Conservation (phyloP, 2,113 vertebrate genomes). For the Poeciliopsis retropinna region DNA sequence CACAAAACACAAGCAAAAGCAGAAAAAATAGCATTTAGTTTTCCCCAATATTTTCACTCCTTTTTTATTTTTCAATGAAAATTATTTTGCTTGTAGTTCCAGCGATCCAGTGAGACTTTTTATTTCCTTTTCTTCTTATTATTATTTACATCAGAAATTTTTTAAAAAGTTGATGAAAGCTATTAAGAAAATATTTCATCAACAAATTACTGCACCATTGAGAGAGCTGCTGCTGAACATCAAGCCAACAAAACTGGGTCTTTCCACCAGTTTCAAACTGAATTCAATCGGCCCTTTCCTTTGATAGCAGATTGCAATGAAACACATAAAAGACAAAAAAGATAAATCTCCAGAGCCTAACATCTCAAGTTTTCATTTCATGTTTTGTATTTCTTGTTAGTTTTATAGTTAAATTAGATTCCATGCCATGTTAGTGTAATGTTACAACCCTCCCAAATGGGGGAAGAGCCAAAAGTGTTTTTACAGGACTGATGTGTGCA, state of each 20-base stretch:
- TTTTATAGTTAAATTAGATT: not conserved
- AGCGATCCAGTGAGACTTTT: not conserved
- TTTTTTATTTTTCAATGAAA: too few species aligned
- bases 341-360: not conserved
- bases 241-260: not conserved
- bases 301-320: not conserved
- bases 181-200: not conserved
- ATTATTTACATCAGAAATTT: too few species aligned
- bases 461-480: not conserved
- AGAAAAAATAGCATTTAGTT: too few species aligned
- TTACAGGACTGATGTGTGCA: not conserved
- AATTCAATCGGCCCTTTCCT: not conserved
- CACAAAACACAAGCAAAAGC: too few species aligned
- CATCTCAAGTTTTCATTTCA: not conserved
- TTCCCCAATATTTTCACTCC: too few species aligned
- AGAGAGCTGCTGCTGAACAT: not conserved
- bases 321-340: not conserved
- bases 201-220: not conserved
- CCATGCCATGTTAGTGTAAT: not conserved
- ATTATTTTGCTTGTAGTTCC: too few species aligned
- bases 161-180: not conserved
- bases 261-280: not conserved
- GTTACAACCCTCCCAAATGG: not conserved
- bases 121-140: not conserved
- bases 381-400: not conserved